These are phyloP conservation scores for Enoplosus armatus DNA, from an alignment of 2,797 vertebrate genomes.

Conservation along the genomic window DNA sequence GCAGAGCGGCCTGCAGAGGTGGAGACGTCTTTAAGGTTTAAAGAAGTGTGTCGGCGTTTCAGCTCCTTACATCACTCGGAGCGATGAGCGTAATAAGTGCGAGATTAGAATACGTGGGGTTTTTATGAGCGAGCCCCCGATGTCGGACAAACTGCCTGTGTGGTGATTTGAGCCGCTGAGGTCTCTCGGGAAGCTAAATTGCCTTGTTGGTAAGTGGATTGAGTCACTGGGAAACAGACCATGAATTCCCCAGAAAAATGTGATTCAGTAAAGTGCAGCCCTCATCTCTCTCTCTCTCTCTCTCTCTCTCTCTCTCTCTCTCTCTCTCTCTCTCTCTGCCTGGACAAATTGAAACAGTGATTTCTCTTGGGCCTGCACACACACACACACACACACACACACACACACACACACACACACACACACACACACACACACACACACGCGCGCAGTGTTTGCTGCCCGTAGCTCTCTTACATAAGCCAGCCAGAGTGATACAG, in stretches of 20 bases:
- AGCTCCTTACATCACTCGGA: slow-evolving; percentile 41
- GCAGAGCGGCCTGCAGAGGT: too few species aligned
- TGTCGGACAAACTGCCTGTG: slow-evolving; percentile 48
- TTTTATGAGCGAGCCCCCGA: slow-evolving; percentile 26
- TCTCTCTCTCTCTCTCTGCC: slow-evolving; percentile 31
- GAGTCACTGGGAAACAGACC: slow-evolving; percentile 73
- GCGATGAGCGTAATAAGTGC: slow-evolving; percentile 32
- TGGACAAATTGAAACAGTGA: slow-evolving; percentile 77
- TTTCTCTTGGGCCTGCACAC: slow-evolving; percentile 66
- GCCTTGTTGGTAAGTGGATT: slow-evolving; percentile 74
- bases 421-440: slow-evolving; percentile 42
- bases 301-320: slow-evolving; percentile 9
- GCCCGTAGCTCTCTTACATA: slow-evolving; percentile 74
- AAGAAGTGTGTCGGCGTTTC: slow-evolving; percentile 40
- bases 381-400: slow-evolving; percentile 38
- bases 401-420: slow-evolving; percentile 39
- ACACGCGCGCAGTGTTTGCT: slow-evolving; percentile 50
- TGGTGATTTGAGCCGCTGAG: slow-evolving; percentile 36
- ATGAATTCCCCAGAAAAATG: slow-evolving; percentile 77
- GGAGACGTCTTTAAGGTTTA: slow-evolving; percentile 27
- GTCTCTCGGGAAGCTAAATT: slow-evolving; percentile 62
- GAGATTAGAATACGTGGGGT: slow-evolving; percentile 40
- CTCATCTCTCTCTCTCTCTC: slow-evolving; percentile 40
- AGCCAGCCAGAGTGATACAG: slow-evolving; percentile 72
- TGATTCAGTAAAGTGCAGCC: slow-evolving; percentile 75